Base-by-base conservation (phyloP, 2,888 invertebrate genomes). In the Oxyteleia sp. region DNA sequence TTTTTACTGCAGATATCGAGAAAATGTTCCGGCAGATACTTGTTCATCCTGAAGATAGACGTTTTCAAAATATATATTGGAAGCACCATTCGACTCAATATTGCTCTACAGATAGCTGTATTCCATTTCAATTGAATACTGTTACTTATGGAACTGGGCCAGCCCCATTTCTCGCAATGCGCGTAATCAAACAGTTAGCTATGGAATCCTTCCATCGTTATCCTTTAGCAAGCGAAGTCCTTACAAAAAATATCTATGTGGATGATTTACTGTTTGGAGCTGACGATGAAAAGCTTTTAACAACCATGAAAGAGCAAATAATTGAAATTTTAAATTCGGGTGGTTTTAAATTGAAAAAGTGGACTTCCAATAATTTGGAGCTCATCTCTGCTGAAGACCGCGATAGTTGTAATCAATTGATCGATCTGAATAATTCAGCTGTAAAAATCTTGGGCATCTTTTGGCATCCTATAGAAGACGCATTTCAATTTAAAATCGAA, bases 1-100 rank as follows among this genome's bases (percentile, higher is more conserved):
- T 35, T 11, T 26, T 45, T 0, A 32, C 15, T 7, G 49, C 63
- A 0, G 63, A 64, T 35, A 49, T 47, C 0, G n/a, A 7, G 10
- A 26, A 61, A 26, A 64, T 63, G 63, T 64, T 49, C 8, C 45
- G 49, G 5, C 35, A 64, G 10, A 64, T 49, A 8, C 2, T 29
- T 0, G 0, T 64, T 5, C 32, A 64, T 4, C 11, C 13, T 4
- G 29, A 29, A 23, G 63, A 63, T 15, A 8, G 45, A 1, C 20
- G 8, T 11, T 26, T 29, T 16, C 63, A 64, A 11, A 47, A 35
- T 11, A 32, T 64, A 3, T 1, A 47, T 0, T 64, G 47, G 32
- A n/a, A n/a, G n/a, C n/a, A n/a, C n/a, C n/a, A n/a, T n/a, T n/a
- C n/a, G n/a, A n/a, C n/a, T n/a, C n/a, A 11, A 2, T 7, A 26